phyloP scores from a whole-genome alignment of 2,797 vertebrate species.

The Alauda arvensis region DNA sequence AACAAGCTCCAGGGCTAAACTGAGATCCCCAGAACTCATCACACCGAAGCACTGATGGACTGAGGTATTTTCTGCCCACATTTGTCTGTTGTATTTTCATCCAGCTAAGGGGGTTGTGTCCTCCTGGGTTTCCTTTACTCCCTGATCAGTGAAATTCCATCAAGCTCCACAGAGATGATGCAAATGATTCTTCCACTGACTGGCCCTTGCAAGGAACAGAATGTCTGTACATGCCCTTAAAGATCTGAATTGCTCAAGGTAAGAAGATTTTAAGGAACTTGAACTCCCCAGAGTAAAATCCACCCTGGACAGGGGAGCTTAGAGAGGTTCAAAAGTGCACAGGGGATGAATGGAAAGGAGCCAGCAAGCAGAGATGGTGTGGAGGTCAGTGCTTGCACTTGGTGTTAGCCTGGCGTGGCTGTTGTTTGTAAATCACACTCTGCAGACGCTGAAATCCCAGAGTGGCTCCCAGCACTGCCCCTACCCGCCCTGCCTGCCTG shows the following conservation, averaged over 20 bases:
- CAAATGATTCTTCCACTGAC: neutral
- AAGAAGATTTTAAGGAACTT: neutral
- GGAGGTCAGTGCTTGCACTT: neutral
- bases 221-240: neutral
- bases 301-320: neutral
- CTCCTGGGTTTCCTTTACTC: neutral
- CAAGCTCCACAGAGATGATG: neutral
- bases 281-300: neutral
- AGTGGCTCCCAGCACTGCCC: neutral
- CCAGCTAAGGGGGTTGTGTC: neutral
- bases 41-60: neutral
- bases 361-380: neutral
- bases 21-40: neutral
- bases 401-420: neutral
- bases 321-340: neutral
- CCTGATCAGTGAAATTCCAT: neutral
- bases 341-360: neutral
- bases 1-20: slow-evolving; percentile 24
- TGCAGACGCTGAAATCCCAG: neutral
- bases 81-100: neutral
- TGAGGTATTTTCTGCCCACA: neutral
- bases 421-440: neutral
- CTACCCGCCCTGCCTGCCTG: neutral
- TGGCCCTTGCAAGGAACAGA: neutral
- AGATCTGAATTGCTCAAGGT: neutral